Conservation (phyloP, 2,113 vertebrate species). For the Myodes glareolus region DNA sequence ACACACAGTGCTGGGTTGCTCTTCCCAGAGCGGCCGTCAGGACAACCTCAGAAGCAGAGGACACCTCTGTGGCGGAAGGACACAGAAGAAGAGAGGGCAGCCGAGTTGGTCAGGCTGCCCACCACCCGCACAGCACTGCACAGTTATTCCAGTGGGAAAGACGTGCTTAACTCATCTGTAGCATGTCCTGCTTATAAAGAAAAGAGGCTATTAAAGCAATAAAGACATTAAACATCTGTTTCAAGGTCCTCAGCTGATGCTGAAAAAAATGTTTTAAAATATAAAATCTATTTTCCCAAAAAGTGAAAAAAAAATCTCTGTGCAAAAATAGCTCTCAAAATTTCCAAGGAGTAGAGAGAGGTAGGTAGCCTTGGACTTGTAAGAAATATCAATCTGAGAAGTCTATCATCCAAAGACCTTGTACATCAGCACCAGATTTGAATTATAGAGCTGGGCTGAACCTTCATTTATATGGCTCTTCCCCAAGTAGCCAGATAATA, state of each 20-base stretch:
- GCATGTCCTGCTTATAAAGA: constrained; percentile 66
- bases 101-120: background rate
- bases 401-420: constrained; percentile 71
- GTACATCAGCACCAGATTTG: constrained; percentile 75
- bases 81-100: constrained; percentile 10
- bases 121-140: constrained; percentile 23
- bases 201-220: constrained; percentile 34
- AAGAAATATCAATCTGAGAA: constrained; percentile 56
- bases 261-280: background rate
- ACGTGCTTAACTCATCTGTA: constrained; percentile 18
- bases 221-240: constrained; percentile 44
- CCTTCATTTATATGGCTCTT: constrained; percentile 79
- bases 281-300: constrained; percentile 10
- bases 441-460: constrained; percentile 72
- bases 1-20: background rate
- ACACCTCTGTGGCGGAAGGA: background rate
- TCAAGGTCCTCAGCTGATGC: constrained; percentile 51
- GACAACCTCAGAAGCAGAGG: constrained; percentile 6
- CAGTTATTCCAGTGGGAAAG: constrained; percentile 53
- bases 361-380: constrained; percentile 32
- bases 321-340: constrained; percentile 41
- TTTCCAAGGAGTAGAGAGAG: constrained; percentile 62
- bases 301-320: constrained; percentile 46
- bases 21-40: background rate
- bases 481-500: constrained; percentile 78